Conservation (phyloP, 2,113 vertebrate species). For the Actenoides hombroni region DNA sequence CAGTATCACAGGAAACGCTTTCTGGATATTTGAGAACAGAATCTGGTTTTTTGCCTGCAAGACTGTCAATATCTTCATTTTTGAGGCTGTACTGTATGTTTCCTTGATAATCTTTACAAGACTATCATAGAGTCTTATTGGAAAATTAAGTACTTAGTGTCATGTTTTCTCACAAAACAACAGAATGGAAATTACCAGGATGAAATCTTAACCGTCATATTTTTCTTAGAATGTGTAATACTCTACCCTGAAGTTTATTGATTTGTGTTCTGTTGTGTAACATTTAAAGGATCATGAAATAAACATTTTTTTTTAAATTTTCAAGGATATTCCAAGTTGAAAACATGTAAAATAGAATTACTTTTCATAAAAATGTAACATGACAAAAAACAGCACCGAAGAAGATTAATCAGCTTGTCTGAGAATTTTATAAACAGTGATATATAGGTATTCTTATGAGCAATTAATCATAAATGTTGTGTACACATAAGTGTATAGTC, state of each 20-base stretch:
- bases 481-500: background rate
- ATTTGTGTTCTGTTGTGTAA: background rate
- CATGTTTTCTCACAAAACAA: background rate
- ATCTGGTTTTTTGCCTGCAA: background rate
- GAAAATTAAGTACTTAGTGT: background rate
- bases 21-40: background rate
- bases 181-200: background rate
- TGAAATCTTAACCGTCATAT: background rate
- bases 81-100: background rate
- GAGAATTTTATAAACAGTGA: background rate
- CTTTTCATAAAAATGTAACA: background rate
- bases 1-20: background rate
- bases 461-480: background rate
- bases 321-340: background rate
- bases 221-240: background rate
- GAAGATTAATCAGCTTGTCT: background rate
- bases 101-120: background rate
- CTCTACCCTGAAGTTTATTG: background rate
- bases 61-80: background rate
- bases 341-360: background rate
- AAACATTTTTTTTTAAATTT: background rate
- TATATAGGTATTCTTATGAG: background rate
- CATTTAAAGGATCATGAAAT: background rate
- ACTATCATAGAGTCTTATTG: background rate
- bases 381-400: background rate